phyloP scores from a whole-genome alignment of 2,113 vertebrate genomes.

The Oxyruncus cristatus region DNA sequence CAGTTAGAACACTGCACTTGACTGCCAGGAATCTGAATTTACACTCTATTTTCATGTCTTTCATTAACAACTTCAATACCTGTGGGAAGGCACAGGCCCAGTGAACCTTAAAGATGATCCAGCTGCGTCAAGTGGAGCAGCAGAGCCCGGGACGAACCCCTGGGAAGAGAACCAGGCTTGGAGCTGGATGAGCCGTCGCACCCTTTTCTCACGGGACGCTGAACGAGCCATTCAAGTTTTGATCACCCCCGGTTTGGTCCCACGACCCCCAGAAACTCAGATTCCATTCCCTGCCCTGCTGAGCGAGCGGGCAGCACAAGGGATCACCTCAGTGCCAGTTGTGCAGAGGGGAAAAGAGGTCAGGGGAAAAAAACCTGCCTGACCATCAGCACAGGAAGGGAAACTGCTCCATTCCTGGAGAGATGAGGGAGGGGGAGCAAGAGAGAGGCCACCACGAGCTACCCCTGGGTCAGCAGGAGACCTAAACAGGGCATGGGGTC shows the following conservation, averaged over 20 bases:
- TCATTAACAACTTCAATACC: neutral
- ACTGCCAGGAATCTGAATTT: neutral
- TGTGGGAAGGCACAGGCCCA: neutral
- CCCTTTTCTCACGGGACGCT: neutral
- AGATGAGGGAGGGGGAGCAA: neutral
- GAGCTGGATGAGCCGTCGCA: neutral
- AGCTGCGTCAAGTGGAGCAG: neutral
- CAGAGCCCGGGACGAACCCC: neutral
- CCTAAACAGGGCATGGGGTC: neutral
- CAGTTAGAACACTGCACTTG: neutral
- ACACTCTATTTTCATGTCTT: neutral
- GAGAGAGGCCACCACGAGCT: neutral
- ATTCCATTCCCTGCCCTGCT: neutral
- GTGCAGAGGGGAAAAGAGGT: neutral
- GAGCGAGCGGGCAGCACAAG: neutral
- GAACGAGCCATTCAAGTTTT: neutral
- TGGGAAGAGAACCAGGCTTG: neutral
- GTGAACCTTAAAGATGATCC: neutral
- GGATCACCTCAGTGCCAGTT: neutral
- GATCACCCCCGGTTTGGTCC: neutral
- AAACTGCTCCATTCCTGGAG: neutral
- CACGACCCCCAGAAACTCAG: neutral
- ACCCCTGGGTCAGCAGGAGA: neutral
- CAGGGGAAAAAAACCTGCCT: neutral
- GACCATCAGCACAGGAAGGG: neutral